Evolutionary conservation across 2,113 vertebrate genomes (phyloP), one percentile per base, ranked within the genome.

Genomic region (Phocoena sinus): DNA sequence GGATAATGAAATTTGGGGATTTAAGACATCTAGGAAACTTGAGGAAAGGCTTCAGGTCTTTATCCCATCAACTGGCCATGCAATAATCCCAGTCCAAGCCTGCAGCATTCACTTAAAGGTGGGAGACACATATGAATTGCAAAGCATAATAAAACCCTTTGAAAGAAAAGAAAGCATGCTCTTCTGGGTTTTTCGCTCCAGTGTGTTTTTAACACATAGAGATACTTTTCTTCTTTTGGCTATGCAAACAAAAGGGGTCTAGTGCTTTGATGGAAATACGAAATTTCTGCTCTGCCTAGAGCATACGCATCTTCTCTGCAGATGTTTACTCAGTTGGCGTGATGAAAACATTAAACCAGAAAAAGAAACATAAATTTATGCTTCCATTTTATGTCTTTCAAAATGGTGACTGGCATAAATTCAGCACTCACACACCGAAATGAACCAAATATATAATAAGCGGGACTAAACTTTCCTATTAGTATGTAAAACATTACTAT

Each of bases 311-410:
- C 58, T 93, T 96, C 89, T 68, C 89, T 38, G 73, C 31, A 80
- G 91, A 58, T 95, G 26, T 87, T 76, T 82, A 65, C 73, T 95
- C 28, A 41, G 68, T 81, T 87, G 47, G 26, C 79, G n/a, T 8
- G 31, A 87, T 86, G 62, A 86, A 95, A 95, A 90, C 38, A 83
- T 96, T 88, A 95, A 91, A 28, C 56, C 87, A 93, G 89, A 76
- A 89, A 96, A 94, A 95, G 95, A 77, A 95, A 62, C 63, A 96
- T 93, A 74, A 62, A 83, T 87, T 77, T 97, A 71, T 82, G 85
- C 79, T 91, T 95, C 85, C 77, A 76, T 82, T 96, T 94, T 92
- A 95, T 86, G 85, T 82, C 47, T 87, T 94, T 33, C 50, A 93
- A 96, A 96, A 97, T 79, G 86, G 68, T 71, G 47, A 76, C 41